Base-by-base conservation (phyloP, 1,140 invertebrate genomes). In the Streblospio benedicti region DNA sequence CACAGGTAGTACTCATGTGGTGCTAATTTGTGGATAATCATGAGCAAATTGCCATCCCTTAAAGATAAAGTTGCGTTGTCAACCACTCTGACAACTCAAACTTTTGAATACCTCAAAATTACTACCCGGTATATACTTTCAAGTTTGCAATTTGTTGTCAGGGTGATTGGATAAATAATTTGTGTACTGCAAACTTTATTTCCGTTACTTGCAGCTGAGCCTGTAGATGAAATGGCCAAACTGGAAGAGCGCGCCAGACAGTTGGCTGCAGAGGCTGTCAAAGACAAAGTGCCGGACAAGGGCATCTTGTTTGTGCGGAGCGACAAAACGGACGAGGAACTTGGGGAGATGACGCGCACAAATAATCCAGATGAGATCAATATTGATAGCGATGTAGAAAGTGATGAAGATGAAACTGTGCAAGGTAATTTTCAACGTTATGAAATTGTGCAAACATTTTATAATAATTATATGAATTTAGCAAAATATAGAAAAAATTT, bases 341-440 rank as follows among this genome's bases (percentile, higher is more conserved):
- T 83, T 59, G 84, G 81, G 55, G 80, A 84, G 64, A 83, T 85
- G 66, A 79, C 78, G 1, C 77, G 81, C 64, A 85, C 91, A 1
- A 81, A 85, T 33, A 96, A 97, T 85, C 93, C 93, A 18, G 93
- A 95, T 80, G 92, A 96, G 80, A 95, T 97, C 73, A 83, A 93
- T 71, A 88, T 96, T 72, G 89, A 73, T 62, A 71, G 71, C 43
- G 75, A 76, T 50, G 72, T 67, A 38, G 67, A 66, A 41, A 85
- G 85, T 23, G 86, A 87, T 44, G 85, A 87, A 38, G 72, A 73
- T 33, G 73, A 71, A 44, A 62, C 81, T 35, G 79, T 82, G 49
- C 79, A 83, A 71, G 76, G 74, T 76, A 53, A 56, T 60, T 47
- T 31, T 4, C 9, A 4, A 20, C 6, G 3, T 58, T 23, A 56